A percentile compares a stretch with the other conserved stretches of the same genome.
Evolutionary conservation across 2,113 vertebrate genomes (phyloP).

Genomic region (Psettodes erumei): DNA sequence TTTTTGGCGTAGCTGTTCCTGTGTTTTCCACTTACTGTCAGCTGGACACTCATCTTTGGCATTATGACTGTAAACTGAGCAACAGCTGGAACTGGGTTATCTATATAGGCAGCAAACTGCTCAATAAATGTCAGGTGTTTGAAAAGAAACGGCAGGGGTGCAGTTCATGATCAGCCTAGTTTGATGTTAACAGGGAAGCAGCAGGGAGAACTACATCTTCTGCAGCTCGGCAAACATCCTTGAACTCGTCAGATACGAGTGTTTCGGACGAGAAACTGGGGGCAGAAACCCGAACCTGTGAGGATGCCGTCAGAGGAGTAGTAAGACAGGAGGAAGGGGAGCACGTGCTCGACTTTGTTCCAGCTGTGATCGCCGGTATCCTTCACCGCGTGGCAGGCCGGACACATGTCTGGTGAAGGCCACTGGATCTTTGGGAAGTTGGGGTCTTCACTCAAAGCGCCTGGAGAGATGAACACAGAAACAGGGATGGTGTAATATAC

Average conservation of each 20-base stretch:
- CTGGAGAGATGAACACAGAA: conserved; percentile 70
- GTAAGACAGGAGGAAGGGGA: conserved; percentile 86
- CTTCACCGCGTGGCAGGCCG: conserved; percentile 83
- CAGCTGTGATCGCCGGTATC: conserved; percentile 80
- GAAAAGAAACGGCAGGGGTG: neutral
- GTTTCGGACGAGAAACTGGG: neutral
- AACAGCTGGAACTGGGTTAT: no score
- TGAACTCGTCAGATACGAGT: neutral
- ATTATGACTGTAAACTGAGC: no score
- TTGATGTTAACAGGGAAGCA: no score
- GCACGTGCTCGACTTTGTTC: conserved; percentile 73
- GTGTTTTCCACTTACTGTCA: no score
- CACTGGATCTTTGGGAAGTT: conserved; percentile 94
- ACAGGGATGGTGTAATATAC: neutral
- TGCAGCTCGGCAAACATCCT: neutral
- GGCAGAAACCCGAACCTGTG: conserved; percentile 46
- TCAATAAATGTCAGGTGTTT: neutral
- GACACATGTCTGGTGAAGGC: conserved; percentile 87
- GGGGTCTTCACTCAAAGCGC: conserved; percentile 89
- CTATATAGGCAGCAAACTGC: no score
- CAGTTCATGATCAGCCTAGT: neutral
- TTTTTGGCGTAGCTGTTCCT: no score
- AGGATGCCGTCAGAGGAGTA: conserved; percentile 83
- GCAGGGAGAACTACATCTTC: neutral
- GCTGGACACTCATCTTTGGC: no score